A percentile compares a stretch with the other conserved stretches of the same genome.
Evolutionary conservation across 2,113 vertebrate species (phyloP).

Genomic region (Furnarius figulus): DNA sequence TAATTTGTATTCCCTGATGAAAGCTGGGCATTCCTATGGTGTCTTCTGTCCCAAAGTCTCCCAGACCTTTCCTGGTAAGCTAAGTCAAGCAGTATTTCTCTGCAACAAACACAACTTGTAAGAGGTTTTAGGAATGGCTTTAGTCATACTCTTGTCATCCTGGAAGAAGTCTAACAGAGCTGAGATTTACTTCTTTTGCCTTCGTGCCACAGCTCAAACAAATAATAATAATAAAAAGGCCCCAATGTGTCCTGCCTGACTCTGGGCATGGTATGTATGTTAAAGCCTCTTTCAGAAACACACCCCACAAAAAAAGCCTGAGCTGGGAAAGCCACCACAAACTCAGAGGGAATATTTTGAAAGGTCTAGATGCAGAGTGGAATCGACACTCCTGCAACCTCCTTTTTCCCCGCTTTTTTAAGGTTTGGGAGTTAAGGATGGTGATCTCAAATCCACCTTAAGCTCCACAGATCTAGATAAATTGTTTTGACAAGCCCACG

Average conservation of each 20-base stretch:
- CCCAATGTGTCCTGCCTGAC: neutral
- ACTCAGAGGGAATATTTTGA: neutral
- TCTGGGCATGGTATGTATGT: rapidly evolving
- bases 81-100: neutral
- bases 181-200: neutral
- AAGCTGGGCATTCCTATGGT: neutral
- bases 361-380: neutral
- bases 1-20: neutral
- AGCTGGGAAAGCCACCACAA: neutral
- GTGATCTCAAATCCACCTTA: neutral
- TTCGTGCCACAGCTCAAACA: neutral
- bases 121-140: neutral
- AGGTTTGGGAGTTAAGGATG: neutral
- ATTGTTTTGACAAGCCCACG: neutral
- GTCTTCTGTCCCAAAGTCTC: neutral
- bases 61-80: neutral
- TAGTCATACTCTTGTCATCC: neutral
- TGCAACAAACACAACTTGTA: rapidly evolving
- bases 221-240: neutral
- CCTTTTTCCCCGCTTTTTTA: neutral
- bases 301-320: rapidly evolving
- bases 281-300: neutral
- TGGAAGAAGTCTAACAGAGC: neutral
- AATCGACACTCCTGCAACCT: neutral
- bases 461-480: neutral